Evolutionary conservation across 2,797 vertebrate genomes (phyloP).

Genomic region (Semaprochilodus insignis): DNA sequence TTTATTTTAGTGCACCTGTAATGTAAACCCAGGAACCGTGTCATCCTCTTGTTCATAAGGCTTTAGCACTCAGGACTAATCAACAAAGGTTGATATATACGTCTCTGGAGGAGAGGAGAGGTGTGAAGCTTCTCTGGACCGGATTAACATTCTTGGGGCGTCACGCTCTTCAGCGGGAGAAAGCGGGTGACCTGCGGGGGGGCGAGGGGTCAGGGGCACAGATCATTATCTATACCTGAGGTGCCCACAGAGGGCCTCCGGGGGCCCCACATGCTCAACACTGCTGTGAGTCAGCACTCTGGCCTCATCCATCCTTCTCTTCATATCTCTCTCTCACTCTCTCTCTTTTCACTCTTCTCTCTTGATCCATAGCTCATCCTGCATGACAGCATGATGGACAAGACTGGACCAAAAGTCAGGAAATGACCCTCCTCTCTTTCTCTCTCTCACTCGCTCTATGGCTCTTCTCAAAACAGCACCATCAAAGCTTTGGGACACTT

Average conservation of each 20-base stretch:
- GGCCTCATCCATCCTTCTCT: slow-evolving; percentile 59
- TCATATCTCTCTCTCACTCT: neutral
- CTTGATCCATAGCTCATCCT: slow-evolving; percentile 34
- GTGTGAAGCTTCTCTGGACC: slow-evolving; percentile 66
- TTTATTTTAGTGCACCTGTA: neutral
- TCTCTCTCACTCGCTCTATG: neutral
- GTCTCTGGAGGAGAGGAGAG: slow-evolving; percentile 20
- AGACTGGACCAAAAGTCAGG: slow-evolving; percentile 37
- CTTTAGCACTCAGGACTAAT: slow-evolving; percentile 53
- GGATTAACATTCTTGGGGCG: slow-evolving; percentile 74
- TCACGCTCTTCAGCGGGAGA: slow-evolving; percentile 49
- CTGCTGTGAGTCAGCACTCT: slow-evolving; percentile 75
- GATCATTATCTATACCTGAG: slow-evolving; percentile 74
- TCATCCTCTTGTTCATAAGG: slow-evolving; percentile 11
- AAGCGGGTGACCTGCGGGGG: slow-evolving; percentile 62
- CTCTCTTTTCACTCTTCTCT: neutral
- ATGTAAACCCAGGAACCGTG: neutral
- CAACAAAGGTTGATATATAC: slow-evolving; percentile 57
- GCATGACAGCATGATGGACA: slow-evolving; percentile 66
- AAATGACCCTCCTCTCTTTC: slow-evolving; percentile 47
- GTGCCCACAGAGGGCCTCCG: slow-evolving; percentile 51
- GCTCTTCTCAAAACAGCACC: slow-evolving; percentile 5
- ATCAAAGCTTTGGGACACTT: slow-evolving; percentile 10
- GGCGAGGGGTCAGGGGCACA: slow-evolving; percentile 63
- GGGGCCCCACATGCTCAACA: slow-evolving; percentile 44